Conservation (phyloP, 1,140 invertebrate genomes). For the Leptonema lineaticorne region DNA sequence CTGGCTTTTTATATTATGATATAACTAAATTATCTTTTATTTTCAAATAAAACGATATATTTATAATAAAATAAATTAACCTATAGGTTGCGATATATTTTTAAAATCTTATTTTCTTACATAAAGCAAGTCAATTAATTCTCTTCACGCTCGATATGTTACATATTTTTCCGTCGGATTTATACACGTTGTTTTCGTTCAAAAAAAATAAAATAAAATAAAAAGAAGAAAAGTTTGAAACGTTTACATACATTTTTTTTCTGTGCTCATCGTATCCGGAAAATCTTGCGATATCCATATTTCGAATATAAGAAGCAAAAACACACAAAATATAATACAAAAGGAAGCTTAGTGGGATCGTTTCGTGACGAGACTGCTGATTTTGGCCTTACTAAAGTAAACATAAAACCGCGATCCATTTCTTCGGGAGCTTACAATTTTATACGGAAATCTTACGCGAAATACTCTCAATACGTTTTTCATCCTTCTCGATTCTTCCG, state of each 20-base stretch:
- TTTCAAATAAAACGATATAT: no score
- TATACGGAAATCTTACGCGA: no score
- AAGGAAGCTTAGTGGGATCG: constrained; percentile 11
- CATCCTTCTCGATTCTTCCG: no score
- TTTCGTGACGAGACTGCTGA: constrained; percentile 29
- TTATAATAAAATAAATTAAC: no score
- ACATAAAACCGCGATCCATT: constrained; percentile 6
- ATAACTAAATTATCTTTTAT: not conserved
- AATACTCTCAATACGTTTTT: no score
- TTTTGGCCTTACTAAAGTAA: constrained; percentile 14
- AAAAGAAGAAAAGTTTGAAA: not conserved
- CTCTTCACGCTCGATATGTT: no score
- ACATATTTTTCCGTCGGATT: not conserved
- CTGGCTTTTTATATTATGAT: not conserved
- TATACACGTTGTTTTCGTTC: not conserved
- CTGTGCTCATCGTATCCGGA: not conserved
- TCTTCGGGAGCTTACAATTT: no score
- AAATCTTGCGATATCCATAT: constrained; percentile 9
- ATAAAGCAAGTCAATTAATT: no score
- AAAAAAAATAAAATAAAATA: not conserved
- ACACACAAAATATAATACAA: constrained; percentile 10
- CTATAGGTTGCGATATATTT: no score
- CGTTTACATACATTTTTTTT: not conserved
- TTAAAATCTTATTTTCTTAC: no score
- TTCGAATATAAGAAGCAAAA: constrained; percentile 11